phyloP scores from a whole-genome alignment of 2,113 vertebrate species.

The Eidolon helvum region DNA sequence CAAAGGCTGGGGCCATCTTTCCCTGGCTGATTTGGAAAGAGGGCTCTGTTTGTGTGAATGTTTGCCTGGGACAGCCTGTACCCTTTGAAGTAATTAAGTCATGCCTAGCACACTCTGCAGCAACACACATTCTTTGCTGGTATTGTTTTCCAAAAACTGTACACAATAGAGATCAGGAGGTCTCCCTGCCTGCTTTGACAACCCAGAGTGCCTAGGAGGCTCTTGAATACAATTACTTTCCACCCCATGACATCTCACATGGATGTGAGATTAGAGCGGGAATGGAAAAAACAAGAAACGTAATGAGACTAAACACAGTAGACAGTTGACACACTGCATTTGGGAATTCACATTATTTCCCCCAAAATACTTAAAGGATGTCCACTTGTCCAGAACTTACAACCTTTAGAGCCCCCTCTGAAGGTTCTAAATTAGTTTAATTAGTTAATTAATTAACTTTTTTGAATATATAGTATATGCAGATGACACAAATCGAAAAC shows the following conservation, averaged over 20 bases:
- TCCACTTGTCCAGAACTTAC: neutral
- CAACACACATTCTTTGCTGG: neutral
- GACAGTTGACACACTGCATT: neutral
- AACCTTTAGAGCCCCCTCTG: neutral
- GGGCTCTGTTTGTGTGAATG: neutral
- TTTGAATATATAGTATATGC: neutral
- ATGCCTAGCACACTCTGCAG: neutral
- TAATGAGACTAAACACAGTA: neutral
- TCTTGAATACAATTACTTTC: constrained; percentile 3
- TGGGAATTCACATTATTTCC: neutral
- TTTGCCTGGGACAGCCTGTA: neutral
- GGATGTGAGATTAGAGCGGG: neutral
- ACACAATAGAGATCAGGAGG: neutral
- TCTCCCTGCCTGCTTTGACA: neutral
- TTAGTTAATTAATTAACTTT: neutral
- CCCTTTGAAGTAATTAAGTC: neutral
- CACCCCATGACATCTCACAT: neutral
- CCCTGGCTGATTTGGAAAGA: neutral
- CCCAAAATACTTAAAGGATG: neutral
- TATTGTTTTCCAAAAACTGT: neutral
- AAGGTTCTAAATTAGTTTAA: neutral
- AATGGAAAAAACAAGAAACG: neutral
- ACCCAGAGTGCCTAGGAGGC: neutral
- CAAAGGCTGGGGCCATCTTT: neutral
- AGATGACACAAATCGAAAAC: neutral